Base-by-base conservation (phyloP, 2,113 vertebrate genomes). In the Cynoglossus semilaevis region DNA sequence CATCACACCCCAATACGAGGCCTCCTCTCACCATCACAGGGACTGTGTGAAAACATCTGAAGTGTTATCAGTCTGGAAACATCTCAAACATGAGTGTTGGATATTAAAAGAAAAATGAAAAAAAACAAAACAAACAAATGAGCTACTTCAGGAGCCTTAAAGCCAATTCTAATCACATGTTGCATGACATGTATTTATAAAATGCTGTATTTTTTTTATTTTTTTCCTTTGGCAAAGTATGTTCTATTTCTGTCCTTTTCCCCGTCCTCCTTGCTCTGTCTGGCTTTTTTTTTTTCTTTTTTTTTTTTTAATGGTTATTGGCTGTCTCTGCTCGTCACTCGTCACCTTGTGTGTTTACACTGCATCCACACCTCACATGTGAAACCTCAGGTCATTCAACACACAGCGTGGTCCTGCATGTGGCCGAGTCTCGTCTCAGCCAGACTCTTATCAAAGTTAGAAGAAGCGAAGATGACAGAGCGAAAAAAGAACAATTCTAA, bases 1-100 rank as follows among this genome's bases (percentile, higher is more conserved):
- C 38, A 72, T 56, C 37, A 62, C 74, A 58, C 44, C 66, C 61
- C 70, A 72, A 79, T 64, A 72, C 44, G 68, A 76, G 63, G 78
- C 70, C 68, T 77, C 63, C 51, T 55, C 71, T 42, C 68, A 57
- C 52, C 81, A 52, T 58, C 74, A 42, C 42, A 47, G 19, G 57
- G 45, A 70, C 63, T 54, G 63, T 44, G 37, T 43, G 50, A 66
- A n/a, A 57, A 48, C 7, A 67, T 66, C 72, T 63, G 62, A 29
- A 29, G 22, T 29, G 22, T 29, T 29, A 19, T 63, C 37, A 17
- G 35, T 29, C 22, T 0, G 12, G 29, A 54, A 19, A 53, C 19
- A 15, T 17, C 15, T 43, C 42, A 45, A 17, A n/a, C 15, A 45
- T 2, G 44, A 17, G 5, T 1, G 8, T 15, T 9, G 46, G 43